Evolutionary conservation across 2,888 invertebrate genomes (phyloP).

Genomic region (Heliconius aoede): DNA sequence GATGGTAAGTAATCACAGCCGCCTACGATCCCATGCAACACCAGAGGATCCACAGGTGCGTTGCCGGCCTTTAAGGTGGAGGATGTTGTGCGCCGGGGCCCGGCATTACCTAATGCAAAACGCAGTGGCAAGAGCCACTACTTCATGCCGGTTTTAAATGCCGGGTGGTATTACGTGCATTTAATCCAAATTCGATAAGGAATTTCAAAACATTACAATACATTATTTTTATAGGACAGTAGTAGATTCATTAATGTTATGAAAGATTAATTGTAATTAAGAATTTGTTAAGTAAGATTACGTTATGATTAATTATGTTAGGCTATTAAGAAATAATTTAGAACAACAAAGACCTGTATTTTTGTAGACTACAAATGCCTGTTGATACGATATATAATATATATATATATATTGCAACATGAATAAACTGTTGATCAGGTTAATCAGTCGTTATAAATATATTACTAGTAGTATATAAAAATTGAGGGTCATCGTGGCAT

Average conservation of each 20-base stretch:
- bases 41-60: no score
- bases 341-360: conserved; percentile 5
- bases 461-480: no score
- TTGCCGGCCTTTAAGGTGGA: no score
- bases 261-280: conserved; percentile 9
- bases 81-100: no score
- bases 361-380: not conserved
- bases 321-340: conserved; percentile 14
- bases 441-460: not conserved
- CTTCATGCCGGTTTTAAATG: no score
- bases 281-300: conserved; percentile 1
- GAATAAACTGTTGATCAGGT: not conserved
- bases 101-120: no score
- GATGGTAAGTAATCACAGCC: no score
- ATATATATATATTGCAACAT: not conserved
- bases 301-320: conserved; percentile 9
- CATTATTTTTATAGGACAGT: not conserved
- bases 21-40: no score
- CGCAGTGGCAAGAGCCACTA: no score
- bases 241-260: not conserved
- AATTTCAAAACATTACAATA: not conserved
- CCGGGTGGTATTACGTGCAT: no score
- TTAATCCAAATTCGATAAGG: not conserved
- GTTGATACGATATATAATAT: conserved; percentile 7
- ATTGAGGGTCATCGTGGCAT: no score